phyloP scores from a whole-genome alignment of 1,140 invertebrate genomes.

The Lerema accius region DNA sequence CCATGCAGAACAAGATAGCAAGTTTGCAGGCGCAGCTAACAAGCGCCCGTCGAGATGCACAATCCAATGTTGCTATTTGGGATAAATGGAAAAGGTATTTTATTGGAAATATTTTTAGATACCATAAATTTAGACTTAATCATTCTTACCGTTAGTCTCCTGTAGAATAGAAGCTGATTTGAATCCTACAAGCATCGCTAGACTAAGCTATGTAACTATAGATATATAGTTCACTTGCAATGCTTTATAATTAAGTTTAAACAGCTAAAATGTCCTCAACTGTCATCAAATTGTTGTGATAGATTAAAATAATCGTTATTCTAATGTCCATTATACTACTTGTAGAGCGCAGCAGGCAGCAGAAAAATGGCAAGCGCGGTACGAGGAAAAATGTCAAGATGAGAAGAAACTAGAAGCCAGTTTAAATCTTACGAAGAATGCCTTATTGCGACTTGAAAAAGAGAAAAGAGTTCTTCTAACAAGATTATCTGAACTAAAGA shows the following conservation, averaged over 20 bases:
- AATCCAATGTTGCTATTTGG: slow-evolving; percentile 73
- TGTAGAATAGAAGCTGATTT: too few relatives aligned
- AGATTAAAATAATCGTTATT: too few relatives aligned
- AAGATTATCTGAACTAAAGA: slow-evolving; percentile 63
- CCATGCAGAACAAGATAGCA: slow-evolving; percentile 66
- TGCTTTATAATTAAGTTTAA: too few relatives aligned
- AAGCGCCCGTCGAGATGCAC: slow-evolving; percentile 57
- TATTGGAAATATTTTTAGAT: too few relatives aligned
- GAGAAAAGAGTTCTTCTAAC: slow-evolving; percentile 69
- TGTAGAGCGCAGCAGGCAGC: slow-evolving; percentile 74
- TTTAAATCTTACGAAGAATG: slow-evolving; percentile 61
- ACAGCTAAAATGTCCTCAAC: too few relatives aligned
- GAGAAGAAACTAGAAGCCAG: slow-evolving; percentile 68
- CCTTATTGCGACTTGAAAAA: slow-evolving; percentile 66
- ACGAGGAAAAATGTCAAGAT: slow-evolving; percentile 75
- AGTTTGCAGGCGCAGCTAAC: slow-evolving; percentile 65
- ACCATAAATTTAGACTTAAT: too few relatives aligned
- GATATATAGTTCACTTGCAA: too few relatives aligned
- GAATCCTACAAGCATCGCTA: too few relatives aligned
- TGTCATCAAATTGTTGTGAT: too few relatives aligned
- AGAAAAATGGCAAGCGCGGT: slow-evolving; percentile 75
- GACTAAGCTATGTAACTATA: too few relatives aligned
- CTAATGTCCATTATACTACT: background rate
- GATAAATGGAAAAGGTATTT: slow-evolving; percentile 80
- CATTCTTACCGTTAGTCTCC: too few relatives aligned